Base-by-base conservation (phyloP, 2,113 vertebrate genomes). In the Brienomyrus brachyistius region DNA sequence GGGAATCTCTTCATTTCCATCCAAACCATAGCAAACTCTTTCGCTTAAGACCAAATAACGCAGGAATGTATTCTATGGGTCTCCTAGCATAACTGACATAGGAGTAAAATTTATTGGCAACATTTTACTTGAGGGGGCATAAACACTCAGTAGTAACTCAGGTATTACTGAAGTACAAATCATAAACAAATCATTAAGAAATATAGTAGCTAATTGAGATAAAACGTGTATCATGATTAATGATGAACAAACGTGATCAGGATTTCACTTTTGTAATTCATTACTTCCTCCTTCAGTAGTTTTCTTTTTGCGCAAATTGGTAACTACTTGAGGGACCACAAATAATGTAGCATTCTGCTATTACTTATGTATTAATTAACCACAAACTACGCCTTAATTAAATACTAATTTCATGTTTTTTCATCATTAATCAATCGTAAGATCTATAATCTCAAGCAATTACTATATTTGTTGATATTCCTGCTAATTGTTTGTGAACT, bases 1-100 rank as follows among this genome's bases (percentile, higher is more conserved):
- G 90, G 92, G 94, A 94, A 86, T 90, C 43, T 31, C 9, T 47
- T 50, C 15, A n/a, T 47, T 17, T 15, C n/a, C 23, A 2, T 48
- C 35, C 8, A 35, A 35, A 52, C 47, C 4, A 13, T 43, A 80
- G 74, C 80, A 48, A 47, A 84, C 40, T 84, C 4, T 47, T 47
- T 35, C 31, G n/a, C 50, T 48, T 6, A 40, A 77, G 70, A 80
- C 4, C 13, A 5, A 11, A 31, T 56, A n/a, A 35, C 35, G 50
- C 13, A 40, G 27, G 5, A n/a, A 84, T 48, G 82, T 10, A 43
- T 43, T 17, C 43, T 48, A n/a, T 27, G 82, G 40, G 17, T 23
- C 82, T 47, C 43, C 21, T 21, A 48, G 43, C 82, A 40, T 43
- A 35, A 40, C 40, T 43, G 1, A 77, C 70, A 40, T 77, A 40